Conservation (phyloP, 2,888 invertebrate genomes). For the Habroteleia sp. region DNA sequence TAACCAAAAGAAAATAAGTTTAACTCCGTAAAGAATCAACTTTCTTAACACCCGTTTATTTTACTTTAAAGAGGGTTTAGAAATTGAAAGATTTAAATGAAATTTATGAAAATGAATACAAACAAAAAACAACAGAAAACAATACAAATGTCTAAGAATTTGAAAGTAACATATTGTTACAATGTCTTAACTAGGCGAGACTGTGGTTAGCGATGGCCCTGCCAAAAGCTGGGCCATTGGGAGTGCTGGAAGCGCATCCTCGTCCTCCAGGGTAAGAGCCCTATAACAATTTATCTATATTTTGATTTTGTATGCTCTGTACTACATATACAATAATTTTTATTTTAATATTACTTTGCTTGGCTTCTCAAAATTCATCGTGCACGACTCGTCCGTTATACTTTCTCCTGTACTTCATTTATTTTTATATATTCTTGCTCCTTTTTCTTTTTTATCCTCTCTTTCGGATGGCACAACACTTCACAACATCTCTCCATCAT, state of each 20-base stretch:
- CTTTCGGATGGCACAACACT: constrained; percentile 7
- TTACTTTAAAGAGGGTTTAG: constrained; percentile 5
- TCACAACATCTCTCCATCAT: constrained; percentile 9
- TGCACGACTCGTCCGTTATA: constrained; percentile 74
- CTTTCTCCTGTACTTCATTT: constrained; percentile 22
- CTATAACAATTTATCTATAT: constrained; percentile 79
- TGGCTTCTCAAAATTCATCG: constrained; percentile 77
- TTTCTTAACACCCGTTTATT: constrained; percentile 12
- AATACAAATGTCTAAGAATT: constrained; percentile 67
- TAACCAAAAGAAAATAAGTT: constrained; percentile 21
- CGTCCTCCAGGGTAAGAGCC: constrained; percentile 85
- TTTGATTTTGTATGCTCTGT: constrained; percentile 79
- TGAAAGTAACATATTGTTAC: constrained; percentile 80
- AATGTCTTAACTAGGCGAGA: constrained; percentile 81
- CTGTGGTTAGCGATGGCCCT: constrained; percentile 81
- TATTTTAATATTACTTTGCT: constrained; percentile 74
- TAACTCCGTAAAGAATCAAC: constrained; percentile 14
- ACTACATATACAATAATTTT: constrained; percentile 66
- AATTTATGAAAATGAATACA: constrained; percentile 1
- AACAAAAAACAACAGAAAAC: neutral
- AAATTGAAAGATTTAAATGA: neutral
- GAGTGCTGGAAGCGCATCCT: constrained; percentile 81
- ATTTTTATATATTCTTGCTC: constrained; percentile 18
- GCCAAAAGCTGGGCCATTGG: constrained; percentile 81
- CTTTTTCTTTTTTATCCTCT: constrained; percentile 12